Percentiles rank a stretch among this genome's conserved stretches.
Conservation (phyloP, 2,888 invertebrate genomes). For the Diplolepis rosae region DNA sequence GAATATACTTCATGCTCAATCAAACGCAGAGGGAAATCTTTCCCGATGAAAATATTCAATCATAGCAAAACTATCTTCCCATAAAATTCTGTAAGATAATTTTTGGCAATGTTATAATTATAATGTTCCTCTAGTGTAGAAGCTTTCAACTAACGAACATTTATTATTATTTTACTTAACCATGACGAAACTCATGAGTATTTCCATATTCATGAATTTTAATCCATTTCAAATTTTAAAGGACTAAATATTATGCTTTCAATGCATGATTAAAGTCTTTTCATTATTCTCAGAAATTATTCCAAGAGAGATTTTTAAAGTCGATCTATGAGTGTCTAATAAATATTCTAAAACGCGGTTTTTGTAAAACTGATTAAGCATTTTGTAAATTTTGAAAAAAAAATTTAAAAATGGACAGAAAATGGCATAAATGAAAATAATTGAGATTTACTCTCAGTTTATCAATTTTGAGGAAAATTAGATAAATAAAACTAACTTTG, state of each 20-base stretch:
- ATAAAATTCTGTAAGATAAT: not conserved
- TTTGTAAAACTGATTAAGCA: not conserved
- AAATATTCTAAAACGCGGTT: too few relatives aligned
- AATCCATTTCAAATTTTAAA: too few relatives aligned
- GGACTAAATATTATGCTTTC: too few relatives aligned
- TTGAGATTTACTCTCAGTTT: not conserved
- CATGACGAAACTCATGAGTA: not conserved
- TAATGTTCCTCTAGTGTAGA: not conserved
- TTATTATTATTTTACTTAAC: not conserved
- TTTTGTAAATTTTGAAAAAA: not conserved
- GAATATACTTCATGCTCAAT: not conserved
- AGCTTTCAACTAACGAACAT: not conserved
- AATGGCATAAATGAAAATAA: too few relatives aligned
- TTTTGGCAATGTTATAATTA: not conserved
- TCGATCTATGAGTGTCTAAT: not conserved
- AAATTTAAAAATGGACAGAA: too few relatives aligned
- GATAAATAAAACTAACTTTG: not conserved
- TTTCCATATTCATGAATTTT: slow-evolving; percentile 9
- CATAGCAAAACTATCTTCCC: not conserved
- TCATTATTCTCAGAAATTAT: too few relatives aligned
- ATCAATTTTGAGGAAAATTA: not conserved
- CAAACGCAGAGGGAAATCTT: not conserved
- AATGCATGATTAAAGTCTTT: too few relatives aligned
- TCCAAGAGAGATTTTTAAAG: not conserved
- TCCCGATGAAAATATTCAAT: not conserved